phyloP scores from a whole-genome alignment of 2,888 invertebrate genomes.

The Campoplex nolae region DNA sequence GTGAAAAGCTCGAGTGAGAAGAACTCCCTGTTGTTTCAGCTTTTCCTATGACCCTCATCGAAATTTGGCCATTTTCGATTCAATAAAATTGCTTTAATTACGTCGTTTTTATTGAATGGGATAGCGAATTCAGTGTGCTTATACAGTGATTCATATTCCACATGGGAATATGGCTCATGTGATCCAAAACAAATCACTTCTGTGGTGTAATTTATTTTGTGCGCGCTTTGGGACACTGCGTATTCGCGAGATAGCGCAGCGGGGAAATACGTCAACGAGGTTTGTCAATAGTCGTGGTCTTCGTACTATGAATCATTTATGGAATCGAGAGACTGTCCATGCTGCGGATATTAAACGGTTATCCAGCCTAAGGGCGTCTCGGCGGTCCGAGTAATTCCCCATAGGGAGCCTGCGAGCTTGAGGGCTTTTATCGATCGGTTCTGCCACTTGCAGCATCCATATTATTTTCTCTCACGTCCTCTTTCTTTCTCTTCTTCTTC shows the following conservation, averaged over 20 bases:
- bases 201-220: conserved; percentile 33
- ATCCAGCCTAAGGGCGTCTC: conserved; percentile 60
- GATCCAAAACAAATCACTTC: conserved; percentile 42
- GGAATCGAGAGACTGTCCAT: conserved; percentile 60
- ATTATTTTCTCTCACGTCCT: background rate
- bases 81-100: background rate
- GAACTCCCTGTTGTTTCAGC: background rate
- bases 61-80: background rate
- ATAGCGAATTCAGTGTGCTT: conserved; percentile 6
- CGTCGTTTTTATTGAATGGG: background rate
- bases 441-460: conserved; percentile 51
- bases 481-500: background rate
- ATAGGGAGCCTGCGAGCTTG: conserved; percentile 57
- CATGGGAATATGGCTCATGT: conserved; percentile 2
- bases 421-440: conserved; percentile 65
- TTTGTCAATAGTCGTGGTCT: conserved; percentile 66
- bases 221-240: conserved; percentile 13
- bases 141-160: conserved; percentile 12
- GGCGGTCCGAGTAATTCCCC: conserved; percentile 63
- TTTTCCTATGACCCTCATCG: background rate
- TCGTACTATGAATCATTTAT: conserved; percentile 72
- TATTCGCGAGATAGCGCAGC: background rate
- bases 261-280: conserved; percentile 31
- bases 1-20: background rate
- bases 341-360: conserved; percentile 72